A percentile compares a stretch with the other conserved stretches of the same genome.
Evolutionary conservation across 1,140 invertebrate species (phyloP).

Genomic region (Drosophila carrolli): DNA sequence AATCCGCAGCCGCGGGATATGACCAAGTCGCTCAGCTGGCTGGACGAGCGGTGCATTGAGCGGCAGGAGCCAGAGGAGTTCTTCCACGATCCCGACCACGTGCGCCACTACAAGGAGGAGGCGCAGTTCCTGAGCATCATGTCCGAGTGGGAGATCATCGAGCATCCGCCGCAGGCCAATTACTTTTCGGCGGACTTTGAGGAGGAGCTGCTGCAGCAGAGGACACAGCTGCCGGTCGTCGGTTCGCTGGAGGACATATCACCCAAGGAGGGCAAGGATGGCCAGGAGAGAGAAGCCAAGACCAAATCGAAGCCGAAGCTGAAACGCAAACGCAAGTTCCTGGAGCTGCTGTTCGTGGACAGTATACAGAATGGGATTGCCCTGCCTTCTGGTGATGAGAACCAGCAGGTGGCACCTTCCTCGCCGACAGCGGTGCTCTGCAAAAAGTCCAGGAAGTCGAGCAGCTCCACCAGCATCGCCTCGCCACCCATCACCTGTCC

Average conservation of each 20-base stretch:
- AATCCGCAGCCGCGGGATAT: constrained; percentile 4
- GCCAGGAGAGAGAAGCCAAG: not conserved
- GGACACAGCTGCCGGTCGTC: constrained; percentile 19
- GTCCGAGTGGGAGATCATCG: constrained; percentile 81
- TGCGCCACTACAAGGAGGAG: constrained; percentile 76
- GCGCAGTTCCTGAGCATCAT: constrained; percentile 73
- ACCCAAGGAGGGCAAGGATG: not conserved
- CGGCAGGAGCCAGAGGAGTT: constrained; percentile 77
- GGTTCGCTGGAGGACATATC: not conserved
- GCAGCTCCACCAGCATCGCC: constrained; percentile 47
- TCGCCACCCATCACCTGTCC: constrained; percentile 44
- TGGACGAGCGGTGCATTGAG: constrained; percentile 61
- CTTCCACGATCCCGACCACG: constrained; percentile 82
- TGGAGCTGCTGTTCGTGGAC: constrained; percentile 66
- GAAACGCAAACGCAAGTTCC: constrained; percentile 58
- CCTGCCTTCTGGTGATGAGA: constrained; percentile 15
- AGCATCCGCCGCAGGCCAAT: constrained; percentile 66
- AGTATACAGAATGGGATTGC: constrained; percentile 68
- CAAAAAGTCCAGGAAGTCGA: constrained; percentile 55
- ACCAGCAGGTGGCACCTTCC: not conserved
- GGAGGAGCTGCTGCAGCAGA: constrained; percentile 68
- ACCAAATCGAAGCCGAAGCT: not conserved
- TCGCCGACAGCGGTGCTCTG: constrained; percentile 24
- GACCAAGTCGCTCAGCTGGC: constrained; percentile 55
- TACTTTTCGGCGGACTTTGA: constrained; percentile 80